Conservation (phyloP, 1,140 invertebrate genomes). For the Dreissena rostriformis region DNA sequence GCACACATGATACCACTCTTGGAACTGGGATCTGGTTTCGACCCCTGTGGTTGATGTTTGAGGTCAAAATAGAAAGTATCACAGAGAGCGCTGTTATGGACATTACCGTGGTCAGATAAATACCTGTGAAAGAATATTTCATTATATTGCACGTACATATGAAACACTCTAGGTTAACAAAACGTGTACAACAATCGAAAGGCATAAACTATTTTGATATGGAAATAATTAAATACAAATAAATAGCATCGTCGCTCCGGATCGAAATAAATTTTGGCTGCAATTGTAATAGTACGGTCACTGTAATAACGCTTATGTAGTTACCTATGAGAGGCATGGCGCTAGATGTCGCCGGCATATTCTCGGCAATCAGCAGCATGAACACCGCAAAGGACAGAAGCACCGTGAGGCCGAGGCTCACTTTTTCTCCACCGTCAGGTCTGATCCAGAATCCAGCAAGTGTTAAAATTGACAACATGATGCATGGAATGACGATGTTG, state of each 20-base stretch:
- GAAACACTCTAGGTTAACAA: no score
- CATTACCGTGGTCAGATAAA: conserved; percentile 80
- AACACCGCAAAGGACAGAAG: conserved; percentile 79
- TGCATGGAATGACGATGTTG: conserved; percentile 77
- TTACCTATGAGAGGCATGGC: conserved; percentile 76
- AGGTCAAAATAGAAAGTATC: conserved; percentile 78
- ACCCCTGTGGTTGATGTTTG: conserved; percentile 71
- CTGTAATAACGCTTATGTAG: conserved; percentile 8
- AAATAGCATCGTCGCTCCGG: no score
- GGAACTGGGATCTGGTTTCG: conserved; percentile 66
- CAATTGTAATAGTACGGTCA: no score
- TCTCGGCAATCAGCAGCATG: conserved; percentile 79
- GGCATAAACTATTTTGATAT: no score
- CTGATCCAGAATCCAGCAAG: conserved; percentile 77
- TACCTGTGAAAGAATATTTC: conserved; percentile 69
- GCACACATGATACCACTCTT: conserved; percentile 50
- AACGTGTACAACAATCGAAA: no score
- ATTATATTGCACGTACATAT: no score
- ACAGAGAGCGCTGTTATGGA: conserved; percentile 80
- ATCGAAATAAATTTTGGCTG: no score
- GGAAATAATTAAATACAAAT: no score
- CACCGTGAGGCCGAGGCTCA: conserved; percentile 76
- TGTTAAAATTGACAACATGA: conserved; percentile 76
- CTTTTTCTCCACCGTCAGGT: conserved; percentile 76
- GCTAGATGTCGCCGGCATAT: conserved; percentile 78